Percentiles rank a stretch among this genome's conserved stretches.
phyloP scores from a whole-genome alignment of 1,140 invertebrate species.

The Drosophila asahinai region DNA sequence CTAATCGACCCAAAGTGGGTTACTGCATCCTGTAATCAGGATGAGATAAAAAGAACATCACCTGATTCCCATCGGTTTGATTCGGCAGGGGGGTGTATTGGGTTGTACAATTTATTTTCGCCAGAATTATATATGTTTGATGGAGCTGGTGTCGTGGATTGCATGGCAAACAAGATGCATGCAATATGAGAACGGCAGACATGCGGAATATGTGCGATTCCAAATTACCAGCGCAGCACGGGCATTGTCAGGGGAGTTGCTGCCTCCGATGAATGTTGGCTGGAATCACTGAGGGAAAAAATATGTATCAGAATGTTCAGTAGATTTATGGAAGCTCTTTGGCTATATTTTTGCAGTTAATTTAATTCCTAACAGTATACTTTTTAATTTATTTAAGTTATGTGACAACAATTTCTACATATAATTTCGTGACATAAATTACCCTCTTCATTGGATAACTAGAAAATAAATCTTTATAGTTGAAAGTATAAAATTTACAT shows the following conservation, averaged over 20 bases:
- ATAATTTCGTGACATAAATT: too few relatives aligned
- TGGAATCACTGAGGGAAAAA: not conserved
- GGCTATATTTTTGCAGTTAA: too few relatives aligned
- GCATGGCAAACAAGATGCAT: conserved; percentile 10
- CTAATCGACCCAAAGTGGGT: conserved; percentile 13
- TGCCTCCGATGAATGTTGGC: not conserved
- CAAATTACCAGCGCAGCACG: conserved; percentile 15
- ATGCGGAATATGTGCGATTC: conserved; percentile 48
- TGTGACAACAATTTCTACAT: too few relatives aligned
- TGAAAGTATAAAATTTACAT: too few relatives aligned
- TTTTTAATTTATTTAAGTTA: too few relatives aligned
- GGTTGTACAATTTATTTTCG: conserved; percentile 10
- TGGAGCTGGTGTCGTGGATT: not conserved
- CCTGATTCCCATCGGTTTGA: not conserved
- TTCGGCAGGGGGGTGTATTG: not conserved
- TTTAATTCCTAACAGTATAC: too few relatives aligned
- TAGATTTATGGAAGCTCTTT: too few relatives aligned
- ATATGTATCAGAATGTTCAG: not conserved
- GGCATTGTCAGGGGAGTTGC: conserved; percentile 13
- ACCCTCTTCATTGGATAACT: too few relatives aligned
- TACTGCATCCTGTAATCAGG: conserved; percentile 3
- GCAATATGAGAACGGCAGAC: conserved; percentile 13
- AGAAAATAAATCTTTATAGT: too few relatives aligned
- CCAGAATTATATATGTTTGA: conserved; percentile 7
- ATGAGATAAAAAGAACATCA: not conserved